These are phyloP conservation scores for Notothenia coriiceps DNA, from an alignment of 2,113 vertebrate species.

Conservation along the genomic window DNA sequence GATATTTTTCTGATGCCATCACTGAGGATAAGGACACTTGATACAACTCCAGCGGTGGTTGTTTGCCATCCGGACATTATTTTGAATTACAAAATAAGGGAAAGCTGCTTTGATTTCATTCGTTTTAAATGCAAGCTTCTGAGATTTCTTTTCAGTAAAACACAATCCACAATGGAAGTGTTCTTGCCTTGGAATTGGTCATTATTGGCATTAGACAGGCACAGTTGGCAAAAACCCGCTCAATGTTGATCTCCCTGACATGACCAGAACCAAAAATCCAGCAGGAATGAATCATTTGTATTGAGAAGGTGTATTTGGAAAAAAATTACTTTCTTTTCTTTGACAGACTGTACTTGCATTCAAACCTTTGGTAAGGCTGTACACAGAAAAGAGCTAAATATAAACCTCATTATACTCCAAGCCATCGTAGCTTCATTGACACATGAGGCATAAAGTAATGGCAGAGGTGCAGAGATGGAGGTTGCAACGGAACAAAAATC, in stretches of 20 bases:
- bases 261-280: slow-evolving; percentile 28
- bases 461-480: slow-evolving; percentile 57
- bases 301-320: slow-evolving; percentile 43
- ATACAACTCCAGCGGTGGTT: slow-evolving; percentile 32
- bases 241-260: slow-evolving; percentile 54
- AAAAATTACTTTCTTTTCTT: slow-evolving; percentile 68
- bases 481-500: slow-evolving; percentile 64
- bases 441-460: slow-evolving; percentile 62
- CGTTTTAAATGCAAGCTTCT: slow-evolving; percentile 24
- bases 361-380: slow-evolving; percentile 58
- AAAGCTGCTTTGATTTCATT: slow-evolving; percentile 2
- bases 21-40: slow-evolving; percentile 38
- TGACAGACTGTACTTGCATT: slow-evolving; percentile 67
- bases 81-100: slow-evolving; percentile 30
- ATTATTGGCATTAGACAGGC: slow-evolving; percentile 17
- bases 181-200: slow-evolving; percentile 17
- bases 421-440: slow-evolving; percentile 62
- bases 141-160: slow-evolving; percentile 2
- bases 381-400: slow-evolving; percentile 71
- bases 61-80: slow-evolving; percentile 18
- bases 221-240: slow-evolving; percentile 28
- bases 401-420: slow-evolving; percentile 75
- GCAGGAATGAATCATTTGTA: slow-evolving; percentile 53
- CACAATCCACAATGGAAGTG: slow-evolving; percentile 46
- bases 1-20: slow-evolving; percentile 52